These are phyloP conservation scores for Sorex maritimensis DNA, from an alignment of 2,797 vertebrate species.

Conservation along the genomic window DNA sequence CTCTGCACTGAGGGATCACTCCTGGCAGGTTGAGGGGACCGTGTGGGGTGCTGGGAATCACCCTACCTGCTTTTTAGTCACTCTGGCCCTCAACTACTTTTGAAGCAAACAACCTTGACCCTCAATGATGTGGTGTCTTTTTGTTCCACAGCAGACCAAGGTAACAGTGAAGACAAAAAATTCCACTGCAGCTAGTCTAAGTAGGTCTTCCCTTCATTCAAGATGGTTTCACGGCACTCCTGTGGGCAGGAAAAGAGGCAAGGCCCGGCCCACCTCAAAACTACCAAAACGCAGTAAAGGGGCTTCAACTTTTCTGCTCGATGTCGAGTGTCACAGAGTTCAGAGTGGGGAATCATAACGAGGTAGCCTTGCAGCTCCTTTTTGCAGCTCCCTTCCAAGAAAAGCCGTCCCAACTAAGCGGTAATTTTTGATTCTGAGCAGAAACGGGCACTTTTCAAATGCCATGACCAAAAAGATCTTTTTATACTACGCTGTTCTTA, in stretches of 20 bases:
- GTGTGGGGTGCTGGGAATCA: no score
- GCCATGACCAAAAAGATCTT: neutral
- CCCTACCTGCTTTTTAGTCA: neutral
- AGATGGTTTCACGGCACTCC: neutral
- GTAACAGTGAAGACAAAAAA: neutral
- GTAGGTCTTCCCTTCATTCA: neutral
- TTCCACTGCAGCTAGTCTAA: neutral
- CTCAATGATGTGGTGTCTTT: neutral
- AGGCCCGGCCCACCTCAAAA: neutral
- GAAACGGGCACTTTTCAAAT: conserved; percentile 21
- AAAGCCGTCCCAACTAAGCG: conserved; percentile 25
- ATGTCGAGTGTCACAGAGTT: conserved; percentile 13
- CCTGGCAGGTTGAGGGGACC: no score
- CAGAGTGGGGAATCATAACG: conserved; percentile 38
- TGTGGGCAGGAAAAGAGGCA: neutral
- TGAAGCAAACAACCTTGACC: neutral
- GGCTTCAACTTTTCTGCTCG: neutral
- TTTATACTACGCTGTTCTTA: neutral
- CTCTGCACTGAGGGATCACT: no score
- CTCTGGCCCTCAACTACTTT: neutral
- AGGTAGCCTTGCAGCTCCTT: conserved; percentile 19
- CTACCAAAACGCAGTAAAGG: neutral
- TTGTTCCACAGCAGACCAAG: neutral
- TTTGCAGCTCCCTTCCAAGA: conserved; percentile 29
- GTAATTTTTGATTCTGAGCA: neutral